Evolutionary conservation across 1,140 invertebrate genomes (phyloP).

Genomic region (Panagrolaimus sp.): DNA sequence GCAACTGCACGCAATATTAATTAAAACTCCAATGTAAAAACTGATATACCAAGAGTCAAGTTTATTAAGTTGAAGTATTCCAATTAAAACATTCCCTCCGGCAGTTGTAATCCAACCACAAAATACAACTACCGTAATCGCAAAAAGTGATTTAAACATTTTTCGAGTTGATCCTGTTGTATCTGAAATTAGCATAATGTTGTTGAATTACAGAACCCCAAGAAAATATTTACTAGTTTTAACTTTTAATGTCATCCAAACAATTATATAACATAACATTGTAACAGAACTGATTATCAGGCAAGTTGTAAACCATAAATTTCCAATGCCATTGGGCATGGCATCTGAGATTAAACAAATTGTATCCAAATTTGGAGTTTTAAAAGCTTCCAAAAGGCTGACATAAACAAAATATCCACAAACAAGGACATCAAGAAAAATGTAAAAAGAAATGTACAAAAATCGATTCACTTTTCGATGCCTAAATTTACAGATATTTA

Average conservation of each 20-base stretch:
- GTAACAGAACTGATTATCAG: neutral
- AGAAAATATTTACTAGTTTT: neutral
- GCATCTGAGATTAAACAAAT: conserved; percentile 4
- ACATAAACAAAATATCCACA: too few species aligned
- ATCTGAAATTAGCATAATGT: neutral
- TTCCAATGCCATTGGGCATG: neutral
- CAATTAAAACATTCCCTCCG: neutral
- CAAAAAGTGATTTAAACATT: conserved; percentile 7
- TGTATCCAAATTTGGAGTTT: neutral
- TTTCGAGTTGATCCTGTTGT: neutral
- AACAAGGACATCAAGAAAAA: neutral
- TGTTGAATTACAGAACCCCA: neutral
- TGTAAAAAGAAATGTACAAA: neutral
- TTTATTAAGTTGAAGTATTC: neutral
- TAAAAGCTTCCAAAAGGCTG: neutral
- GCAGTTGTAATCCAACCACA: neutral
- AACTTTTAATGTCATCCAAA: neutral
- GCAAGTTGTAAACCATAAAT: neutral
- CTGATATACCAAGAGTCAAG: neutral
- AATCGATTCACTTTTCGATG: neutral
- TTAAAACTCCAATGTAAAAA: neutral
- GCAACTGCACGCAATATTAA: neutral
- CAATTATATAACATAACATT: neutral
- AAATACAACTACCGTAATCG: neutral
- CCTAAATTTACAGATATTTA: neutral